phyloP scores from a whole-genome alignment of 2,888 invertebrate genomes.

The Cantharis nigra region DNA sequence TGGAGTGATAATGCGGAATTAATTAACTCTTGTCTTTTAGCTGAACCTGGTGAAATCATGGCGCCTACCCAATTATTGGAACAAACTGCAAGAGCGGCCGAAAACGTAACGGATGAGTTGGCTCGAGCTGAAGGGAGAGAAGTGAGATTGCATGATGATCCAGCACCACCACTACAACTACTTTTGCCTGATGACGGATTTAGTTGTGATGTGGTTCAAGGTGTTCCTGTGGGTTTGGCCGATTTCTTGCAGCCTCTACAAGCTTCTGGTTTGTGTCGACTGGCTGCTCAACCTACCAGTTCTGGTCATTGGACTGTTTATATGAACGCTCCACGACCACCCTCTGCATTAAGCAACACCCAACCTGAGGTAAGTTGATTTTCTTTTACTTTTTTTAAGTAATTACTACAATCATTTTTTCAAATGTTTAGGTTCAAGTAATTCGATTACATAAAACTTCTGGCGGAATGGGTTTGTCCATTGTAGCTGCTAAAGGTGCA shows the following conservation, averaged over 20 bases:
- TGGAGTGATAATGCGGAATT: neutral
- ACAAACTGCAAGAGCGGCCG: slow-evolving; percentile 77
- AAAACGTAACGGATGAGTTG: slow-evolving; percentile 89
- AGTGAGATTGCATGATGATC: slow-evolving; percentile 88
- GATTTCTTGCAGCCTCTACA: slow-evolving; percentile 86
- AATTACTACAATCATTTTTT: neutral
- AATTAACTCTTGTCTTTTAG: slow-evolving; percentile 34
- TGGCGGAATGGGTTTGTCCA: slow-evolving; percentile 97
- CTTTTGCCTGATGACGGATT: slow-evolving; percentile 97
- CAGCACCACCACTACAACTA: slow-evolving; percentile 86
- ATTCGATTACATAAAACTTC: slow-evolving; percentile 92
- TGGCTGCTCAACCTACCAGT: slow-evolving; percentile 89
- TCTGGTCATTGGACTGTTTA: slow-evolving; percentile 96
- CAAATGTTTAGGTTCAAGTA: slow-evolving; percentile 63
- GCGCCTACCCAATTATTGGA: slow-evolving; percentile 66
- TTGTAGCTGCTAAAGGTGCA: slow-evolving; percentile 89
- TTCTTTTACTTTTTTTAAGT: neutral
- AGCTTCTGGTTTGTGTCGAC: slow-evolving; percentile 83
- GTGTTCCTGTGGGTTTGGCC: slow-evolving; percentile 90
- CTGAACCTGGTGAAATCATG: slow-evolving; percentile 57
- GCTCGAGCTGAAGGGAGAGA: slow-evolving; percentile 89
- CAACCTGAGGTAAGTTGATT: slow-evolving; percentile 51
- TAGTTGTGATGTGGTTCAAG: slow-evolving; percentile 88
- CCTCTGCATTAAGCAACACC: slow-evolving; percentile 52
- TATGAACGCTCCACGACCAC: slow-evolving; percentile 64